Evolutionary conservation across 2,113 vertebrate genomes (phyloP), one percentile per base, ranked within the genome.

Genomic region (Aspidoscelis tigris): DNA sequence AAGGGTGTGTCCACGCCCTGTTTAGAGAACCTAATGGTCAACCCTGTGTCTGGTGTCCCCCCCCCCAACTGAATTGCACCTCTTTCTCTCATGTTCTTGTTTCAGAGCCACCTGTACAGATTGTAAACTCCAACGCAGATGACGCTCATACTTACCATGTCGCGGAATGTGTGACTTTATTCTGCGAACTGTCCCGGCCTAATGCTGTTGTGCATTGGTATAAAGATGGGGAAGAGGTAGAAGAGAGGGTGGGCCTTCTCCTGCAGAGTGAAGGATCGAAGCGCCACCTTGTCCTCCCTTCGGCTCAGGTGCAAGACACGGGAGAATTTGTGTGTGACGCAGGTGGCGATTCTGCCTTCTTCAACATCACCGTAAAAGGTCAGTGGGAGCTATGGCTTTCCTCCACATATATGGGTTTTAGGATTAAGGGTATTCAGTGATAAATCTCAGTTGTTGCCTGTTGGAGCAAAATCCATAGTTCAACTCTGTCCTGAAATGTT

Each of bases 121-220:
- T 98, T 0, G 0, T 98, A 68, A 95, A 95, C 78, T 97, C 98
- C n/a, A 97, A 78, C 0, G 94, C 96, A 43, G 93, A 94, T 43
- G 95, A 96, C 90, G 93, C 95, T 33, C 95, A 97, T 86, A 87
- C 95, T 10, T 98, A 98, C 7, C 78, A 92, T 71, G 95, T 92
- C 0, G 95, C 96, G 0, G 97, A 98, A 88, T 94, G 95, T 2
- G 97, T 99, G 95, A 96, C 97, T 50, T 89, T 99, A 88, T 97
- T 96, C 92, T 99, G 98, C 72, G 96, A 99, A 93, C 96, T 99
- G 77, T 99, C 98, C 80, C 92, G 93, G 43, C 93, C 89, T 0
- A 96, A 93, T 0, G 96, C 96, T 7, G 70, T 80, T 0, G 98
- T 98, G 58, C 86, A 0, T 61, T 99, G 99, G 99, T 98, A 97